Evolutionary conservation across 2,888 invertebrate genomes (phyloP), one percentile per base, ranked within the genome.

Genomic region (Gortyna flavago): DNA sequence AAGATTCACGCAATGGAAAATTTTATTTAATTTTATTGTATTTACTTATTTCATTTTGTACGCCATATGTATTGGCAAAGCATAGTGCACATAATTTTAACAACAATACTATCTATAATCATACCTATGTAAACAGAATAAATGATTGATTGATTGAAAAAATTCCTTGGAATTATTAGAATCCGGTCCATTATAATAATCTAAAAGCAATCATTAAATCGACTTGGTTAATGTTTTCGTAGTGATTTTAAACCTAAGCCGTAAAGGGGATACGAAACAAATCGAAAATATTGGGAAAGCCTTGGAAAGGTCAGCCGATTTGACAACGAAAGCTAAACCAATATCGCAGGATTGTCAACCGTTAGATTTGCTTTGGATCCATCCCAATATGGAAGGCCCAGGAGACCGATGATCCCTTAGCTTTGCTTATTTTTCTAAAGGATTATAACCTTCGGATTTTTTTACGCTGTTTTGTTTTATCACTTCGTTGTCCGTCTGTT

Each of bases 1-100:
- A 73, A 76, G n/a, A 75, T 67, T 61, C 13, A 80, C 51, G 25
- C 48, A 65, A 76, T 41, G 54, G 64, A 75, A 78, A 76, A n/a
- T n/a, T n/a, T n/a, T n/a, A n/a, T n/a, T n/a, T n/a, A n/a, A n/a
- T n/a, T n/a, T n/a, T n/a, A n/a, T n/a, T n/a, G n/a, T n/a, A n/a
- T n/a, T n/a, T n/a, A n/a, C n/a, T n/a, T n/a, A n/a, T n/a, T n/a
- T n/a, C n/a, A n/a, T n/a, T n/a, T n/a, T n/a, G n/a, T n/a, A n/a
- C n/a, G n/a, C n/a, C n/a, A n/a, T n/a, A n/a, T n/a, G n/a, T n/a
- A n/a, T n/a, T n/a, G n/a, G n/a, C n/a, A n/a, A n/a, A n/a, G n/a
- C n/a, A n/a, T n/a, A n/a, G n/a, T n/a, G n/a, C n/a, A n/a, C n/a
- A n/a, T n/a, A n/a, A n/a, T n/a, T n/a, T n/a, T n/a, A n/a, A n/a